Evolutionary conservation across 2,797 vertebrate species (phyloP).

Genomic region (Labeo calbasu): DNA sequence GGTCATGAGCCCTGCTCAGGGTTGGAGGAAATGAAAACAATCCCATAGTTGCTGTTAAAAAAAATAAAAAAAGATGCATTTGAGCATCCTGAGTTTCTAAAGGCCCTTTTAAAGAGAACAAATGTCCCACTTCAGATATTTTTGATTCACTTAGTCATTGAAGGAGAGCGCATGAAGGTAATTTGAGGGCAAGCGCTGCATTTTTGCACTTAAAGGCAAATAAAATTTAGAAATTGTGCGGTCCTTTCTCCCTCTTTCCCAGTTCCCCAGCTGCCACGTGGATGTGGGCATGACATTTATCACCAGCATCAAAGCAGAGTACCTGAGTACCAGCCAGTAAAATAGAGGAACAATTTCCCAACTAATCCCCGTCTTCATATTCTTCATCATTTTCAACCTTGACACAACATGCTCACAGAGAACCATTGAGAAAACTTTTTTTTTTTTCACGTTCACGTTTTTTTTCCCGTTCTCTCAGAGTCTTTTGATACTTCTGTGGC

Average conservation of each 20-base stretch:
- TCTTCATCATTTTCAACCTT: slow-evolving; percentile 59
- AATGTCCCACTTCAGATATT: neutral
- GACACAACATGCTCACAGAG: slow-evolving; percentile 50
- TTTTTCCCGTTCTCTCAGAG: slow-evolving; percentile 31
- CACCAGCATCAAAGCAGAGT: slow-evolving; percentile 52
- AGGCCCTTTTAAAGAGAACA: neutral
- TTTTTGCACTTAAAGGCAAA: slow-evolving; percentile 46
- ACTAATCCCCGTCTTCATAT: slow-evolving; percentile 48
- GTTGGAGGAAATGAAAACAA: slow-evolving; percentile 18
- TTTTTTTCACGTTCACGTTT: slow-evolving; percentile 39
- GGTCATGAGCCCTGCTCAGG: slow-evolving; percentile 10
- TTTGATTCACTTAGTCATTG: slow-evolving; percentile 30
- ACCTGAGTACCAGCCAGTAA: slow-evolving; percentile 41
- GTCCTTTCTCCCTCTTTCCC: slow-evolving; percentile 20
- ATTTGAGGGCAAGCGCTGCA: slow-evolving; percentile 28
- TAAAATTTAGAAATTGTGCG: slow-evolving; percentile 42
- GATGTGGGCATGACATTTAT: slow-evolving; percentile 53
- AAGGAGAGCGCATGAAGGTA: slow-evolving; percentile 17
- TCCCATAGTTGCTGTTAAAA: neutral
- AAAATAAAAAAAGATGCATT: neutral
- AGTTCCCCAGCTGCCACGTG: slow-evolving; percentile 40
- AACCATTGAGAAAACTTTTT: slow-evolving; percentile 55
- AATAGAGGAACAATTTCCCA: slow-evolving; percentile 51
- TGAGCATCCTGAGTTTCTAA: neutral
- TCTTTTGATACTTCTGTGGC: slow-evolving; percentile 52